phyloP scores from a whole-genome alignment of 2,888 invertebrate species.

The Conomelus anceps region DNA sequence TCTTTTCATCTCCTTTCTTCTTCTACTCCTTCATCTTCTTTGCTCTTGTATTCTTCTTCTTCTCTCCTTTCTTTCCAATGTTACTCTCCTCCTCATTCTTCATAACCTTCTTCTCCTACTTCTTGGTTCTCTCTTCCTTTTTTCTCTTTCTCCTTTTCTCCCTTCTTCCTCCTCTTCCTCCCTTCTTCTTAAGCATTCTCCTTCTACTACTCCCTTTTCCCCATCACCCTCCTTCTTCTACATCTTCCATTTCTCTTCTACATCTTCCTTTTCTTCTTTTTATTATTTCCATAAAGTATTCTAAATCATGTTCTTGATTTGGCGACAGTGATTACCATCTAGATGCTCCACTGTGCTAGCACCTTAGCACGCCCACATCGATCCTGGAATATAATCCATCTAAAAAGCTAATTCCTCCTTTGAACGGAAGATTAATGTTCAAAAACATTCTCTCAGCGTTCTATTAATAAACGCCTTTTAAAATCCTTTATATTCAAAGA shows the following conservation, averaged over 20 bases:
- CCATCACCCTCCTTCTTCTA: background rate
- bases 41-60: background rate
- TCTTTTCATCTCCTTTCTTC: background rate
- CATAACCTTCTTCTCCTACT: background rate
- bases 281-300: background rate
- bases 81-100: background rate
- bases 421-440: too few species aligned
- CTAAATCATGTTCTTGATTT: too few species aligned
- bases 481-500: too few species aligned
- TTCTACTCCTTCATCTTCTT: background rate
- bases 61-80: background rate
- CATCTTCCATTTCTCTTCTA: background rate
- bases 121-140: background rate
- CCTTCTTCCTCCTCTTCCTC: background rate
- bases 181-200: slow-evolving; percentile 16
- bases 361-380: too few species aligned
- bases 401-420: too few species aligned
- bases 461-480: too few species aligned
- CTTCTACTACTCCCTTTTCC: slow-evolving; percentile 5
- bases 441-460: too few species aligned
- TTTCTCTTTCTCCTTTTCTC: background rate
- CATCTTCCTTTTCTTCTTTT: background rate
- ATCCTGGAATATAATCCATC: too few species aligned
- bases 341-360: too few species aligned
- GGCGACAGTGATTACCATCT: too few species aligned